Conservation (phyloP, 2,113 vertebrate species). For the Amphilophus citrinellus region DNA sequence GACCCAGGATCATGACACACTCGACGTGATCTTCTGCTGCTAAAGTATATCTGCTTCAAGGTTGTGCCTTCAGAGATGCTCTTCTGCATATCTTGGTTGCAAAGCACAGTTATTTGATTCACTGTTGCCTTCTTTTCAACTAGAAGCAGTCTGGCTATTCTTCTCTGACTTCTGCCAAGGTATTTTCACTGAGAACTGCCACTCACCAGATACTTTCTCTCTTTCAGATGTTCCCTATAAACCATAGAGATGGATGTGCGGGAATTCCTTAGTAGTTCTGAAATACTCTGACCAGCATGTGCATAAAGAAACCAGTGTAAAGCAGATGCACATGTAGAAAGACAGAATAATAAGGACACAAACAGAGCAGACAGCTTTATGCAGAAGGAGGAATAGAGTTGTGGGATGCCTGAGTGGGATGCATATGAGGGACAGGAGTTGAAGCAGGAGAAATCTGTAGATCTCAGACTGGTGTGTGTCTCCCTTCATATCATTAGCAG, state of each 20-base stretch:
- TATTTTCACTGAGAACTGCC: background rate
- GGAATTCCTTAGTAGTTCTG: background rate
- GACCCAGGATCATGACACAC: too few relatives aligned
- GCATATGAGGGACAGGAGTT: too few relatives aligned
- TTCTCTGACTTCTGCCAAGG: background rate
- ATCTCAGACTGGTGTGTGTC: constrained; percentile 18
- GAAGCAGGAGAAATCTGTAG: constrained; percentile 16
- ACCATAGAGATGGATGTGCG: background rate
- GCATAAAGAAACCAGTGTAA: background rate
- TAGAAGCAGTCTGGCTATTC: background rate
- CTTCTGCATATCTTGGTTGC: background rate
- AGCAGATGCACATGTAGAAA: rapidly evolving
- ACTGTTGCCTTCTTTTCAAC: background rate
- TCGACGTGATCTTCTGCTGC: background rate
- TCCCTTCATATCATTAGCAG: constrained; percentile 46
- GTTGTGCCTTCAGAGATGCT: background rate
- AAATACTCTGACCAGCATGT: background rate
- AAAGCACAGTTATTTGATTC: background rate
- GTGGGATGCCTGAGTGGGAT: background rate
- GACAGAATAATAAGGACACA: background rate
- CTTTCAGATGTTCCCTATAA: background rate
- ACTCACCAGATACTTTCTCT: background rate
- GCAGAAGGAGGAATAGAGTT: background rate
- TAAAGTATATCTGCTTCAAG: background rate
- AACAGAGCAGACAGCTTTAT: background rate